Evolutionary conservation across 2,797 vertebrate species (phyloP).

Genomic region (Halcyon smyrnensis): DNA sequence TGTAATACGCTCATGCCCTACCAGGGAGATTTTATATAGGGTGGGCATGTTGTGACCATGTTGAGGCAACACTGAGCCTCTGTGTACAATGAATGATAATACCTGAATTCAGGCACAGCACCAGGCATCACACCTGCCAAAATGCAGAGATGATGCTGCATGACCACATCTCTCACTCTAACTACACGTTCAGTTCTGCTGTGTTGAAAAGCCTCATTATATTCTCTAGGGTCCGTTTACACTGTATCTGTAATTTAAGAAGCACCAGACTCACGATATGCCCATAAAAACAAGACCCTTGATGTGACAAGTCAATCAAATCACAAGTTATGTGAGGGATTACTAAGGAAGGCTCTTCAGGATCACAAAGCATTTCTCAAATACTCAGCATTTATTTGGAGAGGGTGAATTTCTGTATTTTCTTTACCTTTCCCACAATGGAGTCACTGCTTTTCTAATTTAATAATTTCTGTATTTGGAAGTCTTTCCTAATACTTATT

Average conservation of each 20-base stretch:
- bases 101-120: background rate
- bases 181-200: background rate
- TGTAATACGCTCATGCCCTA: background rate
- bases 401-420: background rate
- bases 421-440: background rate
- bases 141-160: background rate
- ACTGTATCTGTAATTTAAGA: background rate
- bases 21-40: background rate
- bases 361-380: background rate
- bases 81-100: fast-evolving
- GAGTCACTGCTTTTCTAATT: background rate
- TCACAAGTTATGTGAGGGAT: background rate
- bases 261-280: background rate
- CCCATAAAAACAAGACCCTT: background rate
- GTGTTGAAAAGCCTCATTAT: background rate
- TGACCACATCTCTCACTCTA: background rate
- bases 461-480: background rate
- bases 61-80: background rate
- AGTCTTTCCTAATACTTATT: background rate
- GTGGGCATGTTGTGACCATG: background rate
- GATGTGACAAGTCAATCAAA: background rate
- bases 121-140: background rate
- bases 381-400: background rate
- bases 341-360: background rate
- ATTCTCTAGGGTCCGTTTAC: background rate